Evolutionary conservation across 2,113 vertebrate species (phyloP).

Genomic region (Eurypyga helias): DNA sequence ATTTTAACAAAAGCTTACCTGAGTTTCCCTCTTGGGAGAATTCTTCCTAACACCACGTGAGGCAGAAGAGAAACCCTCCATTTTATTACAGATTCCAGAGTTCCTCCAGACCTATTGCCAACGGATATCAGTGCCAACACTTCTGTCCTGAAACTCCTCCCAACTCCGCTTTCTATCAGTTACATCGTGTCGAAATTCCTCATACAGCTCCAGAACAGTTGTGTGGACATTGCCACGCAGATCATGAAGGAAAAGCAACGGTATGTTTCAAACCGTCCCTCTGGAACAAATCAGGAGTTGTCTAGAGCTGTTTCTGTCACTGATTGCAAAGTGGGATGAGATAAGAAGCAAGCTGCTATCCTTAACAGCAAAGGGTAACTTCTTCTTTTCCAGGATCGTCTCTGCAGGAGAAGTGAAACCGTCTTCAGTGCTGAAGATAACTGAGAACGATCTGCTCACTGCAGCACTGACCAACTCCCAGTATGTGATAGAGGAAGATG

Average conservation of each 20-base stretch:
- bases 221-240: neutral
- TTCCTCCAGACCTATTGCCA: neutral
- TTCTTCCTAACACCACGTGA: neutral
- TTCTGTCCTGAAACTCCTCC: slow-evolving; percentile 11
- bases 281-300: neutral
- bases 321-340: neutral
- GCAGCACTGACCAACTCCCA: neutral
- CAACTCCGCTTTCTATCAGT: neutral
- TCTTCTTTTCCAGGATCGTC: neutral
- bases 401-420: neutral
- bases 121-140: neutral
- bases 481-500: neutral
- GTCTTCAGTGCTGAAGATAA: neutral
- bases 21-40: neutral
- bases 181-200: neutral
- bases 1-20: neutral
- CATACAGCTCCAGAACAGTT: slow-evolving; percentile 24
- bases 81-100: neutral
- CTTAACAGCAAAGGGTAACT: neutral
- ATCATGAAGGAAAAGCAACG: neutral
- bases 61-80: neutral
- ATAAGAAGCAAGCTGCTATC: neutral
- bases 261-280: neutral
- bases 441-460: neutral
- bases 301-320: neutral